Conservation (phyloP, 64 coral and sea anemone species). For the Cladopsammia gracilis region DNA sequence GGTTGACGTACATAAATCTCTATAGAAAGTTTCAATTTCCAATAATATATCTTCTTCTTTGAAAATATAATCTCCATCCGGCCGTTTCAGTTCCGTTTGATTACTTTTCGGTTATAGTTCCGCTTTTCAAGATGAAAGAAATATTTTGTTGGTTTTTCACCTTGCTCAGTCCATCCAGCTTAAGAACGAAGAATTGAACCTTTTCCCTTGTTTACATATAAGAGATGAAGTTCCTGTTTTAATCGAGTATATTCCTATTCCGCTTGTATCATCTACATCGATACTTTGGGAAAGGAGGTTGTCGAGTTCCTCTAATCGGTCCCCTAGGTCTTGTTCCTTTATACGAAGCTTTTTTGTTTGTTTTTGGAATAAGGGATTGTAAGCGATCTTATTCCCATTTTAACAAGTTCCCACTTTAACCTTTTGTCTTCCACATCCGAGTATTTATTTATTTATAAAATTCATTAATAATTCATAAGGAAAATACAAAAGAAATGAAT, state of each 20-base stretch:
- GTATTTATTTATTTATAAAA: no score
- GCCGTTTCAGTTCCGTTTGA: neutral
- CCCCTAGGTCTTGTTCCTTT: neutral
- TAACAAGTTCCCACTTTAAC: no score
- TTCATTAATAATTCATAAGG: no score
- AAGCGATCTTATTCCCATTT: no score
- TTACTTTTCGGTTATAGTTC: neutral
- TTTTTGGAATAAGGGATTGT: no score
- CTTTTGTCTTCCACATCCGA: no score
- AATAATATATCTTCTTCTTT: constrained; percentile 6
- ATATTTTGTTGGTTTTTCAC: constrained; percentile 17
- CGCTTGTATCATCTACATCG: neutral
- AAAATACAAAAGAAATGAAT: no score
- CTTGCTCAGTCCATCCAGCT: neutral
- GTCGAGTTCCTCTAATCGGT: neutral
- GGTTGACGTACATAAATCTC: neutral
- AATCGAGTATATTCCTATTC: neutral
- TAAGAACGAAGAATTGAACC: neutral
- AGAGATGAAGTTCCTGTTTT: neutral
- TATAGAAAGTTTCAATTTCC: constrained; percentile 12
- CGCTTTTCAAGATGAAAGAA: constrained; percentile 3
- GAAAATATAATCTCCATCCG: neutral
- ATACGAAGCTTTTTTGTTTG: no score
- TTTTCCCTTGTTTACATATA: neutral
- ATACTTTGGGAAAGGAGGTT: neutral